Conservation (phyloP, 2,113 vertebrate genomes). For the Hydropotes inermis region DNA sequence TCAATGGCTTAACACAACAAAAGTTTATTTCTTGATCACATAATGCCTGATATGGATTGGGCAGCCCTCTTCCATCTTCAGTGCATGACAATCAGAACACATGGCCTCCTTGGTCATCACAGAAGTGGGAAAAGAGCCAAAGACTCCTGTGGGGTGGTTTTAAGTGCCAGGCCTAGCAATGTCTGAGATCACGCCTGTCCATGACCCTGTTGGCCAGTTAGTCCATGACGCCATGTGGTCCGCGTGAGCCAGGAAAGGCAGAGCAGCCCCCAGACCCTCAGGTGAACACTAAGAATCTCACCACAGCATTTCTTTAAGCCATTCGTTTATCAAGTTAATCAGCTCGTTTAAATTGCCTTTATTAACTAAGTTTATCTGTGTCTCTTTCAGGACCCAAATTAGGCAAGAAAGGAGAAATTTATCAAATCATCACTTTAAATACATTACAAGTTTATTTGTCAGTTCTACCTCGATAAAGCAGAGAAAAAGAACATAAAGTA, state of each 20-base stretch:
- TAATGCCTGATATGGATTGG: neutral
- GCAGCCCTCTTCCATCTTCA: neutral
- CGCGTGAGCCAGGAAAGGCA: fast-evolving
- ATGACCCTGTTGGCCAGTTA: neutral
- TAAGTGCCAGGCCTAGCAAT: neutral
- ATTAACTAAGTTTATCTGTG: neutral
- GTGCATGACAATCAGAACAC: neutral
- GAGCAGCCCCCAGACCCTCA: neutral
- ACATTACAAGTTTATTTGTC: neutral
- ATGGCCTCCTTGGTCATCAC: neutral
- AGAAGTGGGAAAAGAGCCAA: neutral
- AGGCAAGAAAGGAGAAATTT: slow-evolving; percentile 7
- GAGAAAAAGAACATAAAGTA: neutral
- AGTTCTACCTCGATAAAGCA: neutral
- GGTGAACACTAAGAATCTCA: neutral
- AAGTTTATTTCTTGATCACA: neutral
- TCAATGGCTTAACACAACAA: neutral
- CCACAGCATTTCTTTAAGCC: neutral
- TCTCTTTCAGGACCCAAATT: neutral
- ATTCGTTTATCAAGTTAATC: neutral
- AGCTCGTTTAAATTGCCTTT: neutral
- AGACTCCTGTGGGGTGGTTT: neutral
- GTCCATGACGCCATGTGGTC: neutral
- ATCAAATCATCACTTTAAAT: neutral
- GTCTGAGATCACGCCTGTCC: neutral